phyloP scores from a whole-genome alignment of 2,113 vertebrate genomes.

The Platycercus adscitus region DNA sequence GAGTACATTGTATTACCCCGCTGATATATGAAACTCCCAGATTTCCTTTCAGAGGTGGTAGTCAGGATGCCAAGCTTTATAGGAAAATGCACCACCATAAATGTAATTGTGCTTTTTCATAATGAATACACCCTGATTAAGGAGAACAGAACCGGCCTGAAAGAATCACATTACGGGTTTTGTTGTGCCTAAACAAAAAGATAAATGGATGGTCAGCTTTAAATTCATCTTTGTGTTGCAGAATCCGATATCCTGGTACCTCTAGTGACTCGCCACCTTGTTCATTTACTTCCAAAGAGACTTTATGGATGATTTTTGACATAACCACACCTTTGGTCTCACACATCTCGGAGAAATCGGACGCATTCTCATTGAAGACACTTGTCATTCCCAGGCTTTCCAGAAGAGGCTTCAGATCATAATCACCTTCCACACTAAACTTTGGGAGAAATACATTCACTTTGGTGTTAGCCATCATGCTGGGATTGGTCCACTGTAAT shows the following conservation, averaged over 20 bases:
- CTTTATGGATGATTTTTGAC: constrained; percentile 76
- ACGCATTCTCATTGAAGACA: constrained; percentile 67
- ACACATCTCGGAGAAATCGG: constrained; percentile 83
- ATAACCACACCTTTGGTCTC: constrained; percentile 77
- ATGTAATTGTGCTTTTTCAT: neutral
- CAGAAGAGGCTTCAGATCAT: constrained; percentile 73
- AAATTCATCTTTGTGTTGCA: constrained; percentile 83
- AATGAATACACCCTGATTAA: neutral
- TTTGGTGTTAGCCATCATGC: constrained; percentile 81
- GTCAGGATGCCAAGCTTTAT: constrained; percentile 23
- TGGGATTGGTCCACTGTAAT: constrained; percentile 80
- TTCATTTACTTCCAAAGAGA: constrained; percentile 77
- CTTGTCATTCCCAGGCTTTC: constrained; percentile 77
- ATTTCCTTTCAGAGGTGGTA: constrained; percentile 33
- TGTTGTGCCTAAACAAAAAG: constrained; percentile 81
- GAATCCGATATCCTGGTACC: constrained; percentile 78
- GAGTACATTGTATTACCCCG: neutral
- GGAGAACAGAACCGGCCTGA: constrained; percentile 80
- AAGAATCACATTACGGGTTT: constrained; percentile 79
- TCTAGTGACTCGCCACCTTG: constrained; percentile 78
- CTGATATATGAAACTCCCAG: constrained; percentile 10
- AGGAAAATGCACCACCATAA: constrained; percentile 2
- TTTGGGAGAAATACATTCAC: constrained; percentile 83
- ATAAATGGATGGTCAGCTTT: constrained; percentile 80
- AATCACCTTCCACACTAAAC: constrained; percentile 74